A percentile compares a stretch with the other conserved stretches of the same genome.
These are phyloP conservation scores for Eledone cirrhosa DNA, from an alignment of 2,888 invertebrate species.

Conservation along the genomic window DNA sequence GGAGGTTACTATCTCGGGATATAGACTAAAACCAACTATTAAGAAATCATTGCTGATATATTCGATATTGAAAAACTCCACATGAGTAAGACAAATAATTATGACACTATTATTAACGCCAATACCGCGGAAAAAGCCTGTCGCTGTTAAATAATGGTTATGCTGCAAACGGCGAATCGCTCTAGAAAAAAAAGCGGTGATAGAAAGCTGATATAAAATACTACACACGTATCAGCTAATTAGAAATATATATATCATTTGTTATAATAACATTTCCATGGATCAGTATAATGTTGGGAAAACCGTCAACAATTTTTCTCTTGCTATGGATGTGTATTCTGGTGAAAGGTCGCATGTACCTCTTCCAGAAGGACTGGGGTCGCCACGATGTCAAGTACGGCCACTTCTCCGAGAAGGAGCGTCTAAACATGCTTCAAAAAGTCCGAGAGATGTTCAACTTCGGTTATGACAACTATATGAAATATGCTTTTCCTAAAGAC, in stretches of 20 bases:
- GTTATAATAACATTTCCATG: conserved; percentile 10
- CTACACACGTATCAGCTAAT: too few relatives aligned
- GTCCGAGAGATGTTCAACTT: conserved; percentile 72
- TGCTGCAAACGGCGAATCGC: too few relatives aligned
- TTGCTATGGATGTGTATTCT: conserved; percentile 33
- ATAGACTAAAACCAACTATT: too few relatives aligned
- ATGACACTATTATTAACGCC: too few relatives aligned
- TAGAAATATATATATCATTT: neutral
- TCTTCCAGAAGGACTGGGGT: conserved; percentile 42
- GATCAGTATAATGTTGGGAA: conserved; percentile 25
- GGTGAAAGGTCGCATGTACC: conserved; percentile 38
- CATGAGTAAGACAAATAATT: too few relatives aligned
- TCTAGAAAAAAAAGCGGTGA: too few relatives aligned
- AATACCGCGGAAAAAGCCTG: too few relatives aligned
- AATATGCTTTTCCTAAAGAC: conserved; percentile 73
- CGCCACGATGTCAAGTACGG: conserved; percentile 59
- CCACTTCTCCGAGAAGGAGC: conserved; percentile 61
- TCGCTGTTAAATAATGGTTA: too few relatives aligned
- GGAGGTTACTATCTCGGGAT: too few relatives aligned
- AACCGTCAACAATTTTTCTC: conserved; percentile 6
- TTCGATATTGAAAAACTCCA: too few relatives aligned
- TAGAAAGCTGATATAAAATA: too few relatives aligned
- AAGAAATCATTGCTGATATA: too few relatives aligned
- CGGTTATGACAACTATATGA: conserved; percentile 74
- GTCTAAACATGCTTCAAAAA: conserved; percentile 61